Conservation (phyloP, 2,797 vertebrate species). For the Danionella dracula region DNA sequence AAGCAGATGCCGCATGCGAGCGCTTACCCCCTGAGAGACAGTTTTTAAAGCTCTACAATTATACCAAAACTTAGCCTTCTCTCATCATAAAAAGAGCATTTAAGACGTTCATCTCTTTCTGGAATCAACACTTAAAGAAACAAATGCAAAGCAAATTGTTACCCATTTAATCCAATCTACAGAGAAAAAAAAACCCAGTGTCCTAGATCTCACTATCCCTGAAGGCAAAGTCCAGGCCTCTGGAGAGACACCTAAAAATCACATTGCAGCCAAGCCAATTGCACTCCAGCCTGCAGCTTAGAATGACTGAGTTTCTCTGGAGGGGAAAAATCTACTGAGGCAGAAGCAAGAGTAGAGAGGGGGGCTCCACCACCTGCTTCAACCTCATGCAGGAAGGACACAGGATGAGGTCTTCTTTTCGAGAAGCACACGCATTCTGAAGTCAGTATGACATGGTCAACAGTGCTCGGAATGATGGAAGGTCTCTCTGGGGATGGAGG, state of each 20-base stretch:
- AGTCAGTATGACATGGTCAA: conserved; percentile 40
- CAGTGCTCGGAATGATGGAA: conserved; percentile 45
- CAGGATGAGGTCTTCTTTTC: neutral
- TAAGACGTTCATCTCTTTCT: neutral
- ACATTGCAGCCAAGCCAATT: conserved; percentile 45
- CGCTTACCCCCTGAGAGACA: neutral
- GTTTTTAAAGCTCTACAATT: neutral
- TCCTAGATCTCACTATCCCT: conserved; percentile 51
- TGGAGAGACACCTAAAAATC: conserved; percentile 55
- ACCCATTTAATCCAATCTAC: neutral
- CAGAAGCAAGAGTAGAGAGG: conserved; percentile 14
- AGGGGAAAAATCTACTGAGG: conserved; percentile 19
- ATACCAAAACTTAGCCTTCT: no score
- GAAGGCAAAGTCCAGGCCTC: conserved; percentile 53
- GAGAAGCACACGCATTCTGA: conserved; percentile 8
- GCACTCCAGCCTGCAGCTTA: conserved; percentile 50
- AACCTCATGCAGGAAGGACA: conserved; percentile 40
- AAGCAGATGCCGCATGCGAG: conserved; percentile 15
- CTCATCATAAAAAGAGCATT: neutral
- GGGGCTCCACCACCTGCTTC: conserved; percentile 56
- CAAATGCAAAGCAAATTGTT: neutral
- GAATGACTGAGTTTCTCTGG: conserved; percentile 43
- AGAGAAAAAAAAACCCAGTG: conserved; percentile 14
- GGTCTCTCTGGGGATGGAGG: conserved; percentile 32
- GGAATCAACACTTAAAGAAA: neutral